Evolutionary conservation across 1,140 invertebrate genomes (phyloP).

Genomic region (Dinoponera quadriceps): DNA sequence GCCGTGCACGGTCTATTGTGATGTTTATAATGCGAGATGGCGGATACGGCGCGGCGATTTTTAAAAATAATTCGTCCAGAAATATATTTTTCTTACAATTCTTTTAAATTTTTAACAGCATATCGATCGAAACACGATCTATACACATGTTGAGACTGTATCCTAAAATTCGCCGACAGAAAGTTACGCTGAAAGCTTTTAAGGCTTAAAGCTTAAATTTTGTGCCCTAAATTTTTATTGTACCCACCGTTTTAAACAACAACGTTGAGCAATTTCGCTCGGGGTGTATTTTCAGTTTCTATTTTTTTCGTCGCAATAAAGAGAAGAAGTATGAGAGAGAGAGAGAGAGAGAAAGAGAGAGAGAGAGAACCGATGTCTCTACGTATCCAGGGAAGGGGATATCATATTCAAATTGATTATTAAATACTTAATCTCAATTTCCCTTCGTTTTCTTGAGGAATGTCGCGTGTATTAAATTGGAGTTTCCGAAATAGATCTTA

Average conservation of each 20-base stretch:
- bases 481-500: constrained; percentile 15
- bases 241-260: no score
- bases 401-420: not conserved
- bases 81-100: no score
- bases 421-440: not conserved
- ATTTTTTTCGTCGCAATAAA: not conserved
- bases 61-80: not conserved
- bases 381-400: not conserved
- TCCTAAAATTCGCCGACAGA: no score
- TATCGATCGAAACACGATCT: no score
- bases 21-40: not conserved
- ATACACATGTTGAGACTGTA: no score
- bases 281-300: not conserved
- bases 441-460: not conserved
- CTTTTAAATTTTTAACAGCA: no score
- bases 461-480: not conserved
- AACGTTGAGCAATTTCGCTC: no score
- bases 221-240: no score
- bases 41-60: not conserved
- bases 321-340: not conserved
- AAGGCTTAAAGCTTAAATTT: no score
- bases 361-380: not conserved
- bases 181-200: no score
- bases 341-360: no score
- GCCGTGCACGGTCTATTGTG: constrained; percentile 23